These are phyloP conservation scores for Agrochola lota DNA, from an alignment of 2,888 invertebrate genomes.

Conservation along the genomic window DNA sequence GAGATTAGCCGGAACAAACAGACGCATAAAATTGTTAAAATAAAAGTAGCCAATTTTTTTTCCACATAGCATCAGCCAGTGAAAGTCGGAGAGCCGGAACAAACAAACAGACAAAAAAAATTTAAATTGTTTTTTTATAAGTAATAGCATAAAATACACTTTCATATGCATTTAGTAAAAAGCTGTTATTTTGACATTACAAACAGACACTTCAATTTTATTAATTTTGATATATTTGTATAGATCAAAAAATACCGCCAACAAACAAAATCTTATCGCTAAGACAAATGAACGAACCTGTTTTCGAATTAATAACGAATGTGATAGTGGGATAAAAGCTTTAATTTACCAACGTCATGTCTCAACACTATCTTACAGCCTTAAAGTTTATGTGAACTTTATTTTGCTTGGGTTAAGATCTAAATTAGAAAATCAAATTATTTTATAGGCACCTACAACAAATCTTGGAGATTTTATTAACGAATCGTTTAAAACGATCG, in stretches of 20 bases:
- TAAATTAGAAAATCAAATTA: not conserved
- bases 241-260: not conserved
- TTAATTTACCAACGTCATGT: constrained; percentile 16
- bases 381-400: not conserved
- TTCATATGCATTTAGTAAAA: too few relatives aligned
- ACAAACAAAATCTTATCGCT: constrained; percentile 18
- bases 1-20: too few relatives aligned
- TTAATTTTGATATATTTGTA: too few relatives aligned
- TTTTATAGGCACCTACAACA: not conserved
- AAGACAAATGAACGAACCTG: constrained; percentile 23
- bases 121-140: too few relatives aligned
- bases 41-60: too few relatives aligned
- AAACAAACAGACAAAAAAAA: too few relatives aligned
- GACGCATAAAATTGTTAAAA: too few relatives aligned
- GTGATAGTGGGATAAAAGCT: constrained; percentile 25
- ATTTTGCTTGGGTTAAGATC: rapidly evolving
- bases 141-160: too few relatives aligned
- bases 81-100: too few relatives aligned
- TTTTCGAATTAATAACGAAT: constrained; percentile 10
- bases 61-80: too few relatives aligned
- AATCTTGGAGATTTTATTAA: not conserved
- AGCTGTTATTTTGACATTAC: too few relatives aligned
- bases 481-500: constrained; percentile 3
- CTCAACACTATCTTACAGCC: not conserved
- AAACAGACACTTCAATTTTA: too few relatives aligned